Conservation (phyloP, 1,140 invertebrate species). For the Drosophila kikkawai region DNA sequence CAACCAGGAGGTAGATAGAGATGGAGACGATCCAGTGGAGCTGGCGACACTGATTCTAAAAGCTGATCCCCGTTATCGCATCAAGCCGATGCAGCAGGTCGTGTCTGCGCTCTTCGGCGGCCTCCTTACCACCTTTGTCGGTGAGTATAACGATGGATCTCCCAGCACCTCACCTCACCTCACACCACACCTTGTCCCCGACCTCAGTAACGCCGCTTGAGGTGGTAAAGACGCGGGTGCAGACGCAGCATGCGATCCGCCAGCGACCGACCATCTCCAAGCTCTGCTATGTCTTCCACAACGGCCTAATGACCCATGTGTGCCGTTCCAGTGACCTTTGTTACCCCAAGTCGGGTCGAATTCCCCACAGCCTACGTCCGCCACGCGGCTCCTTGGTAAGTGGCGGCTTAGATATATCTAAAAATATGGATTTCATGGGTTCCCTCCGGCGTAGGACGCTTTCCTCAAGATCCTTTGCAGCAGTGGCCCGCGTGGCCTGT, state of each 20-base stretch:
- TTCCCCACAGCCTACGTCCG: slow-evolving; percentile 88
- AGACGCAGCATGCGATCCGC: slow-evolving; percentile 93
- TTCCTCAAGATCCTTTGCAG: slow-evolving; percentile 94
- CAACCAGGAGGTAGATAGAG: background rate
- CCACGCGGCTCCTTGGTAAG: slow-evolving; percentile 96
- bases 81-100: slow-evolving; percentile 95
- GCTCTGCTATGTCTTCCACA: slow-evolving; percentile 98
- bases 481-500: slow-evolving; percentile 96
- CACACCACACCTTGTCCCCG: slow-evolving; percentile 71
- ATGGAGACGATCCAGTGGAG: slow-evolving; percentile 27
- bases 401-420: slow-evolving; percentile 12
- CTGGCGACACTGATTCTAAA: slow-evolving; percentile 33
- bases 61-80: slow-evolving; percentile 91
- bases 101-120: slow-evolving; percentile 95
- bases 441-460: slow-evolving; percentile 91
- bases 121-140: slow-evolving; percentile 94
- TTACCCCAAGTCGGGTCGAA: slow-evolving; percentile 85
- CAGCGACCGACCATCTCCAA: slow-evolving; percentile 95
- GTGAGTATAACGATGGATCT: slow-evolving; percentile 86
- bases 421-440: background rate
- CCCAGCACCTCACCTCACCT: slow-evolving; percentile 72
- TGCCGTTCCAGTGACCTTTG: slow-evolving; percentile 89
- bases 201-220: slow-evolving; percentile 97
- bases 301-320: slow-evolving; percentile 99
- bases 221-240: slow-evolving; percentile 98